phyloP scores from a whole-genome alignment of 2,797 vertebrate species.

The Hapalemur alaotrensis region DNA sequence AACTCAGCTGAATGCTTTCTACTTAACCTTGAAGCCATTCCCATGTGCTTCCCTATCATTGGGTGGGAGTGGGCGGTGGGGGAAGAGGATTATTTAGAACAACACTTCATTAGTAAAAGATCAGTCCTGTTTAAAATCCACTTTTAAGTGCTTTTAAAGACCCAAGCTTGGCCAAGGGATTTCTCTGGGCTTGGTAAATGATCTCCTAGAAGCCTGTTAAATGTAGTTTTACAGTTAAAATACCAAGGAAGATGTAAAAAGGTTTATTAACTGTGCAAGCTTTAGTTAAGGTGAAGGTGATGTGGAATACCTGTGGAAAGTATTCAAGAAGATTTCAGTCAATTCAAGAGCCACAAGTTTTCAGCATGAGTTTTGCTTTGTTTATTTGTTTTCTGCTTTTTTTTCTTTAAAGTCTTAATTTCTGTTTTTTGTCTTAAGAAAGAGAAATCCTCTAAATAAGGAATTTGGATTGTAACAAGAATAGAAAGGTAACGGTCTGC shows the following conservation, averaged over 20 bases:
- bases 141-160: conserved; percentile 52
- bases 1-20: background rate
- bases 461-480: conserved; percentile 36
- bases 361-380: background rate
- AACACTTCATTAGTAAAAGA: conserved; percentile 46
- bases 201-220: conserved; percentile 34
- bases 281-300: background rate
- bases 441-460: conserved; percentile 28
- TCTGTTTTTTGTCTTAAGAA: background rate
- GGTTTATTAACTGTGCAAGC: conserved; percentile 18
- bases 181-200: conserved; percentile 37
- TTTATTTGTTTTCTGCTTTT: background rate
- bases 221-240: conserved; percentile 46
- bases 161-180: background rate
- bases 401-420: background rate
- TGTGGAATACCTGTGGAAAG: background rate
- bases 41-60: background rate
- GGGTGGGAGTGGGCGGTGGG: background rate
- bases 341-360: conserved; percentile 41
- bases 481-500: background rate
- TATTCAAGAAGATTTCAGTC: conserved; percentile 22
- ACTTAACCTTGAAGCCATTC: conserved; percentile 19
- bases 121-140: conserved; percentile 49
- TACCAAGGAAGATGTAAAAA: conserved; percentile 41
- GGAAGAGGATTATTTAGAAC: conserved; percentile 51